phyloP scores from a whole-genome alignment of 1,140 invertebrate genomes.

The Chironomus tepperi region DNA sequence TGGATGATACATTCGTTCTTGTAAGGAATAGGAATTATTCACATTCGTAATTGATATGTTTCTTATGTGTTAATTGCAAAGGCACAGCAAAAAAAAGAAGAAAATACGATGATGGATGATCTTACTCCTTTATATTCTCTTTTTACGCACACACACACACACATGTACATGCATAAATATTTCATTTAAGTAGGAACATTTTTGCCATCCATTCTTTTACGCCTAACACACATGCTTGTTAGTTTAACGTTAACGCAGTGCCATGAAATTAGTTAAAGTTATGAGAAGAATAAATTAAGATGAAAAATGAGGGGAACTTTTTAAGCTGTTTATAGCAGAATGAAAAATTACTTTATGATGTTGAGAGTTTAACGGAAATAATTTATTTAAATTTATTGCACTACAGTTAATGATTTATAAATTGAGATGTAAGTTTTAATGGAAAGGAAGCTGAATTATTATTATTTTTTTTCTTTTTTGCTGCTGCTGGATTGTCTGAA shows the following conservation, averaged over 20 bases:
- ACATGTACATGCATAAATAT: neutral
- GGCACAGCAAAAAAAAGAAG: neutral
- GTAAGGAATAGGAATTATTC: neutral
- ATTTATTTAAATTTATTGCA: no score
- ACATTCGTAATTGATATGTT: conserved; percentile 22
- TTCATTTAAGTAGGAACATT: neutral
- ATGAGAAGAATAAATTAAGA: no score
- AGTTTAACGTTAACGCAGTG: no score
- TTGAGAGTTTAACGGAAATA: no score
- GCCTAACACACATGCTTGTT: neutral
- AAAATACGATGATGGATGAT: conserved; percentile 8
- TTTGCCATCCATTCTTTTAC: neutral
- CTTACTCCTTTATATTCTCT: neutral
- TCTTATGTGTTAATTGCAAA: neutral
- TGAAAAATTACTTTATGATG: neutral
- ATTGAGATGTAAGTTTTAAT: no score
- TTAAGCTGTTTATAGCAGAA: neutral
- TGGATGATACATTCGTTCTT: neutral
- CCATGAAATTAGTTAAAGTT: no score
- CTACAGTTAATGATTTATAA: no score
- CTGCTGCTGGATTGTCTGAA: no score
- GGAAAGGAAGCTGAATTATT: no score
- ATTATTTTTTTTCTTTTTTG: no score
- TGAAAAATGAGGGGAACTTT: no score
- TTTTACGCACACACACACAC: neutral